phyloP scores from a whole-genome alignment of 2,888 invertebrate genomes.

The Strigamia crassipes region DNA sequence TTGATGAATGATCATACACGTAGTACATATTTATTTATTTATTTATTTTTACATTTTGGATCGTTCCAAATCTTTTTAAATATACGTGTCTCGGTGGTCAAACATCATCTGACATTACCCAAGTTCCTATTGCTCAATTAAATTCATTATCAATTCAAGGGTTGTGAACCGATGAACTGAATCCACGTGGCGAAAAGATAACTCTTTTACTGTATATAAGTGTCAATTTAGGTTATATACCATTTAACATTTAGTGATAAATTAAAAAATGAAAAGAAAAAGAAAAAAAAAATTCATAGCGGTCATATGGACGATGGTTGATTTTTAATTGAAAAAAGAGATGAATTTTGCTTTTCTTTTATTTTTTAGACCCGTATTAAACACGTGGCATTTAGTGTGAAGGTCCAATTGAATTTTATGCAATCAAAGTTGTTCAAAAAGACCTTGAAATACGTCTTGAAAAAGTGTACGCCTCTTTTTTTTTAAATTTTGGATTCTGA shows the following conservation, averaged over 20 bases:
- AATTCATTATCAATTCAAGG: conserved; percentile 16
- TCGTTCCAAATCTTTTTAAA: neutral
- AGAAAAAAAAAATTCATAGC: no score
- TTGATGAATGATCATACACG: no score
- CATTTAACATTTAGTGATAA: neutral
- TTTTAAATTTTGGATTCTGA: neutral
- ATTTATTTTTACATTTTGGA: neutral
- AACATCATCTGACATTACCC: neutral
- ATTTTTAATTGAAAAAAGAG: no score
- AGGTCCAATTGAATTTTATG: conserved; percentile 36
- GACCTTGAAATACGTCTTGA: conserved; percentile 33
- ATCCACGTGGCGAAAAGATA: conserved; percentile 27
- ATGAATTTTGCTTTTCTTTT: neutral
- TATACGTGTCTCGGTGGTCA: no score
- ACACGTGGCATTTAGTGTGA: conserved; percentile 22
- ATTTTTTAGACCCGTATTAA: neutral
- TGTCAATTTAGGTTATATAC: neutral
- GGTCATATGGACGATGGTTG: no score
- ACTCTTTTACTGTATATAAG: neutral
- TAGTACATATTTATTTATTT: no score
- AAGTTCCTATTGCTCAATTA: conserved; percentile 8
- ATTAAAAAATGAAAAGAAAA: no score
- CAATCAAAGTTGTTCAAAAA: conserved; percentile 9
- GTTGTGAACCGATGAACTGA: conserved; percentile 19
- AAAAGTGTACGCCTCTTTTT: conserved; percentile 28